A percentile compares a stretch with the other conserved stretches of the same genome.
Conservation (phyloP, 2,888 invertebrate genomes). For the Drosophila niveifrons region DNA sequence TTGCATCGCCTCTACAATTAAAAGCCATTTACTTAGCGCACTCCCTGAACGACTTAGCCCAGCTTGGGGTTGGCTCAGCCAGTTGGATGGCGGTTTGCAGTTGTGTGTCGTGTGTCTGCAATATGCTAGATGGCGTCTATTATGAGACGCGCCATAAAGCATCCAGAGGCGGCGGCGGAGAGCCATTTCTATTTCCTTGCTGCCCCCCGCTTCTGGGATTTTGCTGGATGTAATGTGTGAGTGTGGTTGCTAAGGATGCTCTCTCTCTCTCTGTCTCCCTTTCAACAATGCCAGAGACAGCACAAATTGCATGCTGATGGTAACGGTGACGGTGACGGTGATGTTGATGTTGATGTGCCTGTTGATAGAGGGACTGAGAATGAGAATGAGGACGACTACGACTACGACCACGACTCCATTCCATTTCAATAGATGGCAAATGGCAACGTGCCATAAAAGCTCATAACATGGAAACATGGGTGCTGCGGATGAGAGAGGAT, state of each 20-base stretch:
- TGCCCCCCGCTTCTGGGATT: conserved; percentile 63
- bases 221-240: conserved; percentile 25
- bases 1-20: conserved; percentile 37
- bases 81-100: conserved; percentile 19
- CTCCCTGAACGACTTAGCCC: conserved; percentile 50
- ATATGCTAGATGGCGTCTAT: conserved; percentile 16
- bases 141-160: conserved; percentile 50
- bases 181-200: conserved; percentile 61
- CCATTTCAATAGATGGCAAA: conserved; percentile 59
- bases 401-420: conserved; percentile 53
- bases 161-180: conserved; percentile 59
- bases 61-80: conserved; percentile 35
- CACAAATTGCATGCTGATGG: conserved; percentile 54
- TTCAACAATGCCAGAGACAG: conserved; percentile 53
- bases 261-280: conserved; percentile 11
- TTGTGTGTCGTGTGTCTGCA: conserved; percentile 2
- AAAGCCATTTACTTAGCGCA: conserved; percentile 56
- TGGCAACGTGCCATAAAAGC: conserved; percentile 65
- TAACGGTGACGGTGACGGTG: conserved; percentile 22
- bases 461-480: conserved; percentile 10
- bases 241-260: conserved; percentile 33
- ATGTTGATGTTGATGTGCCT: conserved; percentile 13
- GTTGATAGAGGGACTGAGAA: background rate
- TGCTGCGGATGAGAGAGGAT: conserved; percentile 39
- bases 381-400: conserved; percentile 39